A percentile compares a stretch with the other conserved stretches of the same genome.
Evolutionary conservation across 2,888 invertebrate genomes (phyloP).

Genomic region (Sipunculus nudus): DNA sequence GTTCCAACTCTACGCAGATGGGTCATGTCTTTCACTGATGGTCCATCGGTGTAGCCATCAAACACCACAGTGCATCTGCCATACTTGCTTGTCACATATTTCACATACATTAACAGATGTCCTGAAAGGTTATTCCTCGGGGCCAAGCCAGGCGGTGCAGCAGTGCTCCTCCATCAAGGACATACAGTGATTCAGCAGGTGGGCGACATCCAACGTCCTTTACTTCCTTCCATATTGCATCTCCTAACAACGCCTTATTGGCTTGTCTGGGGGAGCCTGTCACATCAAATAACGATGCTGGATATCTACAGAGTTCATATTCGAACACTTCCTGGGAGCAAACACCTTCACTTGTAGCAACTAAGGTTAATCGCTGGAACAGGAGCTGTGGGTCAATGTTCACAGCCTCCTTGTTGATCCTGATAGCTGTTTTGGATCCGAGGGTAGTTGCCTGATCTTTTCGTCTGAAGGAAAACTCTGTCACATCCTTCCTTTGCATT

Average conservation of each 20-base stretch:
- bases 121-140: slow-evolving; percentile 26
- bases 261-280: slow-evolving; percentile 24
- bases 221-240: slow-evolving; percentile 31
- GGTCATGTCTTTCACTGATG: slow-evolving; percentile 40
- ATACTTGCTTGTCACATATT: slow-evolving; percentile 18
- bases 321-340: background rate
- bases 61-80: slow-evolving; percentile 37
- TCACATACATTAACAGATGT: slow-evolving; percentile 28
- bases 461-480: slow-evolving; percentile 25
- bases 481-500: slow-evolving; percentile 26
- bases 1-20: slow-evolving; percentile 36
- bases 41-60: slow-evolving; percentile 40
- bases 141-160: slow-evolving; percentile 39
- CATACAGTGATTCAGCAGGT: slow-evolving; percentile 8
- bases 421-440: slow-evolving; percentile 8
- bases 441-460: slow-evolving; percentile 26
- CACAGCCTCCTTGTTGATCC: slow-evolving; percentile 19
- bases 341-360: background rate
- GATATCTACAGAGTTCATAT: background rate
- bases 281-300: background rate
- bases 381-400: slow-evolving; percentile 25
- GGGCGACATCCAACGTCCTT: background rate
- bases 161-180: slow-evolving; percentile 41
- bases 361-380: slow-evolving; percentile 21
- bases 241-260: slow-evolving; percentile 35